Evolutionary conservation across 1,140 invertebrate genomes (phyloP).

Genomic region (Eubasilissa regina): DNA sequence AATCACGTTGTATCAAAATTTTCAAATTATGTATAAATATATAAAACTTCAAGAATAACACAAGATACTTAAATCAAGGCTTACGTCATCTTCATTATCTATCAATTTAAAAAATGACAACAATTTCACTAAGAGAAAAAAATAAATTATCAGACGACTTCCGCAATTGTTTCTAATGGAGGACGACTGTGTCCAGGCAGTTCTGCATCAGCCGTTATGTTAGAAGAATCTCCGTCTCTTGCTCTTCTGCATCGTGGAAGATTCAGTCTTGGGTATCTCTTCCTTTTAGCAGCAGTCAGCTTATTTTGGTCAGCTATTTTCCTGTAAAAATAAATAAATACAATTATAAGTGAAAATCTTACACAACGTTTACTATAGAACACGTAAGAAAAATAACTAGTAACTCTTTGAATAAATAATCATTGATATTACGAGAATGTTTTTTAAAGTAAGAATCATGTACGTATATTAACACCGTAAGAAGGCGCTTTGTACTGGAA

Average conservation of each 20-base stretch:
- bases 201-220: conserved; percentile 61
- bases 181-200: conserved; percentile 55
- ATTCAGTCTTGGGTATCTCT: conserved; percentile 57
- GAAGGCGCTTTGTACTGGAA: too few species aligned
- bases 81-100: neutral
- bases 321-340: conserved; percentile 55
- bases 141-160: conserved; percentile 57
- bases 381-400: too few species aligned
- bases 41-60: too few species aligned
- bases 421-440: too few species aligned
- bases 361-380: too few species aligned
- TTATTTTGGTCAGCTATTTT: conserved; percentile 60
- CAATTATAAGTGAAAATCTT: too few species aligned
- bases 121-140: neutral
- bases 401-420: too few species aligned
- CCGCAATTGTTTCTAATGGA: conserved; percentile 60
- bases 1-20: too few species aligned
- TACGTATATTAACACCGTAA: too few species aligned
- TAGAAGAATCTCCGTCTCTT: conserved; percentile 59
- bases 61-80: too few species aligned
- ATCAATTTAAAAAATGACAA: neutral
- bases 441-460: too few species aligned
- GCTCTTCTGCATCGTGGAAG: conserved; percentile 58
- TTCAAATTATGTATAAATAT: too few species aligned
- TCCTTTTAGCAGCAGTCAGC: conserved; percentile 54